Evolutionary conservation across 2,797 vertebrate species (phyloP).

Genomic region (Chromobotia macracanthus): DNA sequence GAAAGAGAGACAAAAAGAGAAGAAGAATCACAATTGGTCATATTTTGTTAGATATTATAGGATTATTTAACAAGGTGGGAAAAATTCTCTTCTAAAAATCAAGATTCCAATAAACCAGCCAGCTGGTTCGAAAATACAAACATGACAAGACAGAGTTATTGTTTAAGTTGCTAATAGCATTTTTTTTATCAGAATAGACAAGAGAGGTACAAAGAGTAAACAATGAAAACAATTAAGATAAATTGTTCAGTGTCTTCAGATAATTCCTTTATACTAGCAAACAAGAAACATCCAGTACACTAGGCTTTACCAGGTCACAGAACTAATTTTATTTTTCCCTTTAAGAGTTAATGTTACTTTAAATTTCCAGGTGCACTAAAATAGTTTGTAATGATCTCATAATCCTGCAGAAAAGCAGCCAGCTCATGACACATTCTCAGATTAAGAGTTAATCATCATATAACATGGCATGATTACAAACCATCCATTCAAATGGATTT

Average conservation of each 20-base stretch:
- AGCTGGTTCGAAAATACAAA: constrained; percentile 68
- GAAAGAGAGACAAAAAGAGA: constrained; percentile 41
- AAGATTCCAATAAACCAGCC: constrained; percentile 46
- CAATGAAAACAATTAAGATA: background rate
- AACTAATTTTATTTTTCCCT: background rate
- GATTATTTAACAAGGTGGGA: background rate
- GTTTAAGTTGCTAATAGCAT: constrained; percentile 19
- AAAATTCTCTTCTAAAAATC: constrained; percentile 4
- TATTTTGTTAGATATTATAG: constrained; percentile 30
- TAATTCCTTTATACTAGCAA: constrained; percentile 31
- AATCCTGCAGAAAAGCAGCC: constrained; percentile 16
- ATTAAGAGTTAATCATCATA: background rate
- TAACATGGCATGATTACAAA: background rate
- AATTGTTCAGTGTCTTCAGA: constrained; percentile 17
- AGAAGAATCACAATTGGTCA: constrained; percentile 47
- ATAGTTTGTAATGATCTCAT: background rate
- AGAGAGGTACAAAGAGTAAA: constrained; percentile 21
- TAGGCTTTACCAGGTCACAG: background rate
- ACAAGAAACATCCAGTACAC: constrained; percentile 16
- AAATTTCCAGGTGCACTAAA: background rate
- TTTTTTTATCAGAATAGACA: constrained; percentile 12
- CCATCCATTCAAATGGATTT: background rate
- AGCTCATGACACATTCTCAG: background rate
- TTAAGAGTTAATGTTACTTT: constrained; percentile 31
- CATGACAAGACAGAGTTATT: background rate